Evolutionary conservation across 2,888 invertebrate species (phyloP), one percentile per base, ranked within the genome.

Genomic region (Drosophila nr. medialis): DNA sequence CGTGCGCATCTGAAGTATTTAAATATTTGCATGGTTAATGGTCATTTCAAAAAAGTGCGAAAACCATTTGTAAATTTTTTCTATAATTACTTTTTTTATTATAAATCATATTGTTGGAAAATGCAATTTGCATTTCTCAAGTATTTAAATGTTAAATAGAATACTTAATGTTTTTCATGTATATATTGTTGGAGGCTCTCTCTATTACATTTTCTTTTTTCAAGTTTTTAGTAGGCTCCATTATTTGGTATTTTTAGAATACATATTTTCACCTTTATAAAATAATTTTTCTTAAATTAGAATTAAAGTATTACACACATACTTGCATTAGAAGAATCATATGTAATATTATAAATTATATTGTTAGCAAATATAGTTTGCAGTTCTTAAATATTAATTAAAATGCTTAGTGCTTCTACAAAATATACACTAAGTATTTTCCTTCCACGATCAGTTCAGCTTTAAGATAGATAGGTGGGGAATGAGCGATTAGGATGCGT

Each of bases 401-500:
- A 42, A 13, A 7, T 11, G 7, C 21, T 13, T 42, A 2, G 13
- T 45, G 42, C 13, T 45, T 11, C 4, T 40, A 1, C 10, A 4
- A 11, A n/a, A n/a, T 21, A 21, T 21, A 42, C 11, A 11, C 5
- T 21, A 45, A 45, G 15, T 15, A 45, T 21, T 24, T 24, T 15
- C 7, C 21, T 24, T 21, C 15, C 45, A 24, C 15, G 13, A 73
- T 77, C 72, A 77, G 68, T 68, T 45, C 64, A 48, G 50, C 69
- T 78, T 60, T 50, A 69, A 62, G 53, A 55, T 59, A 18, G 18
- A 53, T 42, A 7, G 40, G 30, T 24, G 34, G 24, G 48, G 48
- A 48, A 65, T 64, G 54, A 77, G 32, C 75, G 71, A 78, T 75
- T 75, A 64, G 66, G 65, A 70, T 59, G 59, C 55, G 42, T 51